Evolutionary conservation across 2,113 vertebrate species (phyloP).

Genomic region (Hemiprocne comata): DNA sequence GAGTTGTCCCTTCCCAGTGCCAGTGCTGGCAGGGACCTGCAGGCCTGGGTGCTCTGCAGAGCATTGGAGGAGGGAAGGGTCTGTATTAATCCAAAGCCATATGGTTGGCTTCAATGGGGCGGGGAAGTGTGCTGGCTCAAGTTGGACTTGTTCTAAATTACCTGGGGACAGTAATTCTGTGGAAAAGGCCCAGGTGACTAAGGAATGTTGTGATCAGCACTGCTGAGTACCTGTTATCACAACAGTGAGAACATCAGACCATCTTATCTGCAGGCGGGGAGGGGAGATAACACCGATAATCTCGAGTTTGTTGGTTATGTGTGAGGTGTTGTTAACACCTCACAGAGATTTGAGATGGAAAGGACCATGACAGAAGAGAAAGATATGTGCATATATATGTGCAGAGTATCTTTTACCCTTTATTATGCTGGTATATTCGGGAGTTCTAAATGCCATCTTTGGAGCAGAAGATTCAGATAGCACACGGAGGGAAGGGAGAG

Average conservation of each 20-base stretch:
- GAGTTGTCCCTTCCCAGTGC: too few species aligned
- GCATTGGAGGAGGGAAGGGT: too few species aligned
- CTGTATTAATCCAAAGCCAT: accelerated
- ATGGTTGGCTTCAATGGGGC: background rate
- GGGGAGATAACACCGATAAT: background rate
- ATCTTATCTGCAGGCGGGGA: background rate
- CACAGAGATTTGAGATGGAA: background rate
- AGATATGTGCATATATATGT: background rate
- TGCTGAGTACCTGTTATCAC: background rate
- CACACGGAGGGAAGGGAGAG: background rate
- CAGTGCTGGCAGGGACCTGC: background rate
- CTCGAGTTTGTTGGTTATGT: background rate
- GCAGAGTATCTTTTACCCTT: conserved; percentile 16
- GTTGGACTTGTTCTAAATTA: background rate
- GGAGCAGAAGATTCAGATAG: background rate
- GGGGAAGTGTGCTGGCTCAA: accelerated
- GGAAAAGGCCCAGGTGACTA: background rate
- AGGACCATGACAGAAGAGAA: background rate
- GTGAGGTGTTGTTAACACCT: background rate
- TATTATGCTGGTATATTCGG: conserved; percentile 30
- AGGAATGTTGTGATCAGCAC: background rate
- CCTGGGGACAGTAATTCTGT: accelerated
- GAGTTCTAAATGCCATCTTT: conserved; percentile 6
- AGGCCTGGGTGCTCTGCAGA: accelerated
- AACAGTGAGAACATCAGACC: background rate